Percentiles rank a stretch among this genome's conserved stretches.
phyloP scores from a whole-genome alignment of 2,797 vertebrate genomes.

The Helostoma temminkii region DNA sequence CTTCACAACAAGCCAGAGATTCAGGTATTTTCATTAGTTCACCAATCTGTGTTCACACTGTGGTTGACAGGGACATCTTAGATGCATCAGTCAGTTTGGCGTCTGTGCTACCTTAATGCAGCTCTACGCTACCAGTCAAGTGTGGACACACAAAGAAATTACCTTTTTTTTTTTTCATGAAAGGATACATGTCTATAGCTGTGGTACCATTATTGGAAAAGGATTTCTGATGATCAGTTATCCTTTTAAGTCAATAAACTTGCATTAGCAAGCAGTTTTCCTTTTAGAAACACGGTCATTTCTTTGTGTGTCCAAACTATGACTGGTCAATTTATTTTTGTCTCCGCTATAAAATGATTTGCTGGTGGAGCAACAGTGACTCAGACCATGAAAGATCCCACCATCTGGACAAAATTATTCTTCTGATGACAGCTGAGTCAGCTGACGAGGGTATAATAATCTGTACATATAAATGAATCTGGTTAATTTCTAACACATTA shows the following conservation, averaged over 20 bases:
- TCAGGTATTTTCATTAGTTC: constrained; percentile 81
- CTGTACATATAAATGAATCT: background rate
- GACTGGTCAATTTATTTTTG: background rate
- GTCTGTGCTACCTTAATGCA: background rate
- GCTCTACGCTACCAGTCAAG: too few species aligned
- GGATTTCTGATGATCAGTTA: too few species aligned
- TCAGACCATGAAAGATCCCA: background rate
- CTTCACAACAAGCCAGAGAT: constrained; percentile 78
- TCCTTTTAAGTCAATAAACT: too few species aligned
- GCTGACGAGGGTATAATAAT: background rate
- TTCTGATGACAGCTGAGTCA: constrained; percentile 14
- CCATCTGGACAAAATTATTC: background rate
- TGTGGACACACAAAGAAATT: too few species aligned
- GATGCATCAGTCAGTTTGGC: background rate
- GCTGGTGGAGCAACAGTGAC: background rate
- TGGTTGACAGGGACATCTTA: background rate
- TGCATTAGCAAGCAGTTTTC: too few species aligned
- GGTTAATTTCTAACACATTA: background rate
- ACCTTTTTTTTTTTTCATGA: too few species aligned
- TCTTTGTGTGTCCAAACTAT: too few species aligned
- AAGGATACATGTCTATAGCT: too few species aligned
- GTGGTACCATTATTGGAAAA: too few species aligned
- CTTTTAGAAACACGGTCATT: too few species aligned
- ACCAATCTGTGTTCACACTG: background rate
- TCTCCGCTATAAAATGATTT: background rate